Evolutionary conservation across 2,113 vertebrate genomes (phyloP).

Genomic region (Mastomys coucha): DNA sequence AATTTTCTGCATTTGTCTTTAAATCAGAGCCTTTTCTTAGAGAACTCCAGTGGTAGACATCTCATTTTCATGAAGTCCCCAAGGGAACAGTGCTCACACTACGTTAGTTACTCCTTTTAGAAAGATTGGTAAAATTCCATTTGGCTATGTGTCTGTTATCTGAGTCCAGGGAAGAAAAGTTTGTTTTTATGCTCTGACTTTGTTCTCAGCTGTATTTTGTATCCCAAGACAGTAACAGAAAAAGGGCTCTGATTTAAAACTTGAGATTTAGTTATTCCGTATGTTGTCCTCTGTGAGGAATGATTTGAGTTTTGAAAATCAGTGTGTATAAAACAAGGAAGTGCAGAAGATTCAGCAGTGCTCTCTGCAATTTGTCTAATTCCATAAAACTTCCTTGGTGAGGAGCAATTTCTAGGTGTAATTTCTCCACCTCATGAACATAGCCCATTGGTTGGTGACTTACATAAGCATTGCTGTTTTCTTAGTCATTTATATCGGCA

Average conservation of each 20-base stretch:
- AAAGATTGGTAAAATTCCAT: constrained; percentile 71
- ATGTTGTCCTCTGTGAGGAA: constrained; percentile 44
- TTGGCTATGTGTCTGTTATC: constrained; percentile 63
- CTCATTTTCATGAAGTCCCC: constrained; percentile 65
- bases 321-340: constrained; percentile 2
- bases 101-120: constrained; percentile 70
- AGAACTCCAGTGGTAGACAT: constrained; percentile 44
- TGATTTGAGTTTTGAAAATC: constrained; percentile 43
- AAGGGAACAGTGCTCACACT: constrained; percentile 50
- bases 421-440: neutral
- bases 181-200: constrained; percentile 33
- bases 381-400: neutral
- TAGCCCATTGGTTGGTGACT: neutral
- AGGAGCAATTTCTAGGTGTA: constrained; percentile 22
- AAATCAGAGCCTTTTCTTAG: constrained; percentile 37
- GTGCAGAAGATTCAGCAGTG: neutral
- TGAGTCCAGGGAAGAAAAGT: constrained; percentile 52
- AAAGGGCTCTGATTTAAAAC: constrained; percentile 56
- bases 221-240: constrained; percentile 25
- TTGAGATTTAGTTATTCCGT: constrained; percentile 61
- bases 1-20: constrained; percentile 52
- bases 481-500: neutral
- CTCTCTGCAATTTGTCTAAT: constrained; percentile 33
- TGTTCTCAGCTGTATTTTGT: constrained; percentile 54
- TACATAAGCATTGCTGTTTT: constrained; percentile 32